Evolutionary conservation across 2,888 invertebrate species (phyloP), one percentile per base, ranked within the genome.

Genomic region (Augiades crinisus): DNA sequence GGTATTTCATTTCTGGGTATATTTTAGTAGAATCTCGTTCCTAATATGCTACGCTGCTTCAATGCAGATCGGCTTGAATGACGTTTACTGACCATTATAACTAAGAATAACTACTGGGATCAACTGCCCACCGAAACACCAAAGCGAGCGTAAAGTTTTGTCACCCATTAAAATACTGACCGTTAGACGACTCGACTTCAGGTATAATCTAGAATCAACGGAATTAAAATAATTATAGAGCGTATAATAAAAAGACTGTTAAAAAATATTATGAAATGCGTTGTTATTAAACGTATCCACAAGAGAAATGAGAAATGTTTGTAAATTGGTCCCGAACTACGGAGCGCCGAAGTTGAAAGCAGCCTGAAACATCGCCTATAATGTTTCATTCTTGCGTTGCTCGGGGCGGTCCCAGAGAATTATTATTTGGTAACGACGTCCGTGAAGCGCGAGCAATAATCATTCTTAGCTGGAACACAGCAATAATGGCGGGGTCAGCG

Each of bases 401-500:
- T 12, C 33, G 38, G 38, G 47, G 47, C 40, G 40, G 30, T 47
- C 19, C 46, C 24, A 21, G 17, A 47, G 61, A 68, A 63, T 64
- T 64, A 64, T 67, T 72, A 68, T 68, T 75, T 65, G 68, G 67
- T 65, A 72, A 67, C 64, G 68, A 61, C 62, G 57, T 67, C 65
- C 56, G 64, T 58, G 63, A 71, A 78, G 65, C 66, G 66, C 64
- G 67, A 64, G 72, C 64, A 72, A 78, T 81, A 81, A 82, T 81
- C 80, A 81, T 78, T 81, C 78, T 81, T 75, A 70, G 79, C 72
- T 75, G 78, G 69, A 77, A 80, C 81, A 81, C 77, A 72, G 81
- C 80, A 81, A 83, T 83, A 83, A 81, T 81, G 76, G 81, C 78
- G 69, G 78, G 83, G 81, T 82, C 84, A 84, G 81, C 81, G 78